phyloP scores from a whole-genome alignment of 2,113 vertebrate genomes.

The Sigmodon hispidus region DNA sequence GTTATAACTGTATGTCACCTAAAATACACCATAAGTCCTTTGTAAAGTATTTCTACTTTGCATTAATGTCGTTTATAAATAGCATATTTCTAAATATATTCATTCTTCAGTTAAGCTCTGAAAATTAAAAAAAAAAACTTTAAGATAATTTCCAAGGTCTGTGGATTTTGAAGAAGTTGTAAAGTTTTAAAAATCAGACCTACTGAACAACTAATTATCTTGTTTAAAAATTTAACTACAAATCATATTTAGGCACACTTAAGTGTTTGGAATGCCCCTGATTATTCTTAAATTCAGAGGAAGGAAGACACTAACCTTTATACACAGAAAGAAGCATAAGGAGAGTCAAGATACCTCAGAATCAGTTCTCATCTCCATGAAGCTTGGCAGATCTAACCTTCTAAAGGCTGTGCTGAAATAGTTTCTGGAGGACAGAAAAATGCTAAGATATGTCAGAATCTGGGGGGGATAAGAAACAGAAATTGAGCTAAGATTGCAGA shows the following conservation, averaged over 20 bases:
- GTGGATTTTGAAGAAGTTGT: conserved; percentile 13
- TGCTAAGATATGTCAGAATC: neutral
- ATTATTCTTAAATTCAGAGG: neutral
- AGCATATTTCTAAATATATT: conserved; percentile 48
- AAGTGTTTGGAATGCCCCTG: neutral
- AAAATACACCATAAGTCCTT: conserved; percentile 64
- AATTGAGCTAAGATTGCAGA: conserved; percentile 1
- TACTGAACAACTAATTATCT: neutral
- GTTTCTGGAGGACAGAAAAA: neutral
- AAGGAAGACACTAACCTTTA: neutral
- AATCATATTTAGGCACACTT: neutral
- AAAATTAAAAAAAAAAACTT: neutral
- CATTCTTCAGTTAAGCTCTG: conserved; percentile 47
- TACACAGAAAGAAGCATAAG: neutral
- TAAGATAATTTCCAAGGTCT: conserved; percentile 34
- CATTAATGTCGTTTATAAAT: conserved; percentile 52
- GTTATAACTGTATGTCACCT: conserved; percentile 49
- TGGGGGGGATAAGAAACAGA: neutral
- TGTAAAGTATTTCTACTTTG: neutral
- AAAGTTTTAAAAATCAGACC: neutral
- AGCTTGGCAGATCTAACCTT: neutral
- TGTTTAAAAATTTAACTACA: neutral
- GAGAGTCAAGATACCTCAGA: neutral
- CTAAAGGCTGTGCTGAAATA: neutral
- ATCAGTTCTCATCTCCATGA: neutral